These are phyloP conservation scores for Chrysopilus asiliformis DNA, from an alignment of 2,888 invertebrate species.

Conservation along the genomic window DNA sequence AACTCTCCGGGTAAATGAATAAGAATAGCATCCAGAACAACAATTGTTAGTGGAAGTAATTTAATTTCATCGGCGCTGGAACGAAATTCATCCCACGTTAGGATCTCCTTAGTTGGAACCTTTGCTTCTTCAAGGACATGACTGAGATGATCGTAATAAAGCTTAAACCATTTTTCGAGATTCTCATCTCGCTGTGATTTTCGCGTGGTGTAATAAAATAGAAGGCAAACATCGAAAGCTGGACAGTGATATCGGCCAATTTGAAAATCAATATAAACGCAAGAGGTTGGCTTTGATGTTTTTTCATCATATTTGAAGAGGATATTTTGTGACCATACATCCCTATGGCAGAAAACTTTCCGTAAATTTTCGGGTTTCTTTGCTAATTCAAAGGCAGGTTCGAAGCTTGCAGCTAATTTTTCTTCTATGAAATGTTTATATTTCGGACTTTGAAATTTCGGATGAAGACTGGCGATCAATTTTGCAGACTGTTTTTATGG, in stretches of 20 bases:
- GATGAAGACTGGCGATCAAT: constrained; percentile 21
- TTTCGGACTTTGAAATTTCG: constrained; percentile 20
- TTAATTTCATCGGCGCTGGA: constrained; percentile 21
- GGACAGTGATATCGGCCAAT: constrained; percentile 28
- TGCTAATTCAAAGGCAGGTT: constrained; percentile 18
- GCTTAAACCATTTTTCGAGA: too few species aligned
- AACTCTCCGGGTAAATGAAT: constrained; percentile 20
- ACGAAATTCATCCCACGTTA: constrained; percentile 17
- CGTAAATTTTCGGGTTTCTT: constrained; percentile 26
- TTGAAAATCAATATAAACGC: constrained; percentile 31
- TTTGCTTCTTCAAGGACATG: too few species aligned
- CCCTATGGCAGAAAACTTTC: constrained; percentile 37
- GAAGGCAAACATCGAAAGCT: constrained; percentile 27
- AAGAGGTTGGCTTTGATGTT: too few species aligned
- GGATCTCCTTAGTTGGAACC: too few species aligned
- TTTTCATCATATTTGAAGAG: constrained; percentile 22
- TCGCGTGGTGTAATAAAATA: too few species aligned
- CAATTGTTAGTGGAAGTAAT: constrained; percentile 2
- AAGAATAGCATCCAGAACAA: constrained; percentile 3
- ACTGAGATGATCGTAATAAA: too few species aligned
- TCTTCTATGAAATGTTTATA: constrained; percentile 20
- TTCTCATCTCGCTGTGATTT: too few species aligned
- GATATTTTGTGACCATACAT: constrained; percentile 33
- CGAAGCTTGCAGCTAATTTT: constrained; percentile 19
- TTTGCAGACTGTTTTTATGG: background rate